These are phyloP conservation scores for Myxocyprinus asiaticus DNA, from an alignment of 2,113 vertebrate species.

Conservation along the genomic window DNA sequence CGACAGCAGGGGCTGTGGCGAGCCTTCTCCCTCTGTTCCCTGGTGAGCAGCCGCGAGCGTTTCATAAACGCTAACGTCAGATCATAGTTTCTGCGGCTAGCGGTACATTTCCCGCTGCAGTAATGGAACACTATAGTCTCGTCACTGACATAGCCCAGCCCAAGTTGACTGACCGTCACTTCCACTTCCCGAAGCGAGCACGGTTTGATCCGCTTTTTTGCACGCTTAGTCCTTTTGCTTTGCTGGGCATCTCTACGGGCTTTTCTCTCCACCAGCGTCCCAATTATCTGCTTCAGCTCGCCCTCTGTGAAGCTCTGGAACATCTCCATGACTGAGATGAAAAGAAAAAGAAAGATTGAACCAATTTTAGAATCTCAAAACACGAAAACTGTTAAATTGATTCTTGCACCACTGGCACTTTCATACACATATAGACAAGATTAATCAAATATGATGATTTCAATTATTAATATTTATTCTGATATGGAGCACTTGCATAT, in stretches of 20 bases:
- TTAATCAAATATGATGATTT: no score
- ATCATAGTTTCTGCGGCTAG: conserved; percentile 80
- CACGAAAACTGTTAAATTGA: no score
- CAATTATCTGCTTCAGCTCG: conserved; percentile 77
- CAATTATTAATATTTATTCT: no score
- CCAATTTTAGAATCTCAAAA: not conserved
- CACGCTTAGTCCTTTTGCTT: conserved; percentile 75
- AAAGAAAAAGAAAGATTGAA: conserved; percentile 2
- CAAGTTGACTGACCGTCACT: conserved; percentile 79
- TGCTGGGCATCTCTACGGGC: conserved; percentile 54
- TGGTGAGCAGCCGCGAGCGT: conserved; percentile 67
- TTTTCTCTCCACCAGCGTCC: conserved; percentile 70
- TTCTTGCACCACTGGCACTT: no score
- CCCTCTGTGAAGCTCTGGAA: conserved; percentile 85
- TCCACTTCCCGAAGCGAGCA: conserved; percentile 65
- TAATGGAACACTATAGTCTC: conserved; percentile 84
- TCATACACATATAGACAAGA: no score
- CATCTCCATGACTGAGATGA: conserved; percentile 73
- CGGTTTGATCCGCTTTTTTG: conserved; percentile 72
- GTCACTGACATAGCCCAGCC: conserved; percentile 81
- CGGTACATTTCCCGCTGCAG: conserved; percentile 82
- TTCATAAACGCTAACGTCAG: conserved; percentile 78
- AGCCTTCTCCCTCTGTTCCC: conserved; percentile 64
- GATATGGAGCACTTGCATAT: no score
- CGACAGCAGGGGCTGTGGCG: conserved; percentile 83